phyloP scores from a whole-genome alignment of 2,888 invertebrate genomes.

The Hymenopus coronatus region DNA sequence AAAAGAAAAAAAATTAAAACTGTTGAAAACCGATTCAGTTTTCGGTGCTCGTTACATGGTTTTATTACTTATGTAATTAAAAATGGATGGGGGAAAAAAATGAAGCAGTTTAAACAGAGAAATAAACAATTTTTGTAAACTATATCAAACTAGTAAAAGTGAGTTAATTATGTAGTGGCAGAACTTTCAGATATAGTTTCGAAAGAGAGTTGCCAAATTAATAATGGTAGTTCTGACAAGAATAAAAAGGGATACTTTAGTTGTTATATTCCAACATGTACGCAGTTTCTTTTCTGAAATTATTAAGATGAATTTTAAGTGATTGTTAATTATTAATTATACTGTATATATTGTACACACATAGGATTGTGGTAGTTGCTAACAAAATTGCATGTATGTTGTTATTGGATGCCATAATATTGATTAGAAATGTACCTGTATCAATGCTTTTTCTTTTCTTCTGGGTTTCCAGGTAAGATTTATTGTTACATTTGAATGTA shows the following conservation, averaged over 20 bases:
- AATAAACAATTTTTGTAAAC: slow-evolving; percentile 18
- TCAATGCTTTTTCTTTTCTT: not conserved
- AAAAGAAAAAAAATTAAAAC: not conserved
- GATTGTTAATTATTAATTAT: slow-evolving; percentile 8
- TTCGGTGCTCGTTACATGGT: slow-evolving; percentile 6
- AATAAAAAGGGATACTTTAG: not conserved
- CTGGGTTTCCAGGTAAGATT: not conserved
- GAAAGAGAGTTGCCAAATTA: slow-evolving; percentile 2
- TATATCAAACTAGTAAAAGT: slow-evolving; percentile 8
- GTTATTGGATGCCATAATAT: not conserved
- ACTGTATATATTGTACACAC: slow-evolving; percentile 1
- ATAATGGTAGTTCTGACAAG: not conserved
- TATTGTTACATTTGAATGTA: not conserved
- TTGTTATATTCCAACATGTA: slow-evolving; percentile 9
- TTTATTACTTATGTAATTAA: slow-evolving; percentile 11
- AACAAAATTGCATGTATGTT: slow-evolving; percentile 10
- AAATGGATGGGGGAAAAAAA: not conserved
- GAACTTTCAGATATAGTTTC: not conserved
- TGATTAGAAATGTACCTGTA: not conserved
- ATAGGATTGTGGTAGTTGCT: slow-evolving; percentile 27
- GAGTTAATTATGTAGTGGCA: slow-evolving; percentile 10
- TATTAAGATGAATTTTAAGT: slow-evolving; percentile 9
- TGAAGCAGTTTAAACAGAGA: not conserved
- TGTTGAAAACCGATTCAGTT: slow-evolving; percentile 18
- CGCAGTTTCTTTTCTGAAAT: slow-evolving; percentile 7